Evolutionary conservation across 1,140 invertebrate species (phyloP), one percentile per base, ranked within the genome.

Genomic region (Rhyzopertha dominica): DNA sequence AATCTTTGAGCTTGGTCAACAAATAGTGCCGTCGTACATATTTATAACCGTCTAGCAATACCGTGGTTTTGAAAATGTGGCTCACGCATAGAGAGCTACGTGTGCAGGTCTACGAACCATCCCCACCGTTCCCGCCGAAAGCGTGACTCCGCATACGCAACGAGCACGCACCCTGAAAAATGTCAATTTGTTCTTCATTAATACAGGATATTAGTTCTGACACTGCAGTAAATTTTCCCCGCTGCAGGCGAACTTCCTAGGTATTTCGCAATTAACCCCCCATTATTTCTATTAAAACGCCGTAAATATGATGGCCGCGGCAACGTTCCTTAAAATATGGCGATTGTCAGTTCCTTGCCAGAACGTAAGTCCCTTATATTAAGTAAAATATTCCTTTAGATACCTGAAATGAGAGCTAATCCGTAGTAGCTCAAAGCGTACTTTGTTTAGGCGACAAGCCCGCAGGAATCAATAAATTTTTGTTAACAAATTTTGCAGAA

Each of bases 141-240:
- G 47, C 59, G 56, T 61, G 59, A 59, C 59, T 61, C 51, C 48
- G 59, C 59, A 61, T 61, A 61, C 56, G 49, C 51, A 61, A 59
- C 56, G 51, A 56, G 56, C 59, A 61, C 59, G 59, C 54, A 61
- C 59, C 59, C 59, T 44, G 54, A 61, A 61, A 61, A 61, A 61
- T 59, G 59, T 61, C 59, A 61, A 61, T 61, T 61, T 59, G 59
- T 59, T 61, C 59, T 54, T 59, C 59, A 61, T 61, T 61, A 61
- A 61, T 61, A 44, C 44, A 38, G 56, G 56, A 61, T 61, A 61
- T 61, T 59, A 61, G 44, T 51, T 53, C 45, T 46, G 51, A 49
- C 53, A 58, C 17, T 24, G 17, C 7, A 43, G 50, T 53, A 56
- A 53, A 56, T 53, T 46, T 36, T 16, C 17, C 25, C 17, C 31